phyloP scores from a whole-genome alignment of 2,888 invertebrate genomes.

The Ernsta delagoae region DNA sequence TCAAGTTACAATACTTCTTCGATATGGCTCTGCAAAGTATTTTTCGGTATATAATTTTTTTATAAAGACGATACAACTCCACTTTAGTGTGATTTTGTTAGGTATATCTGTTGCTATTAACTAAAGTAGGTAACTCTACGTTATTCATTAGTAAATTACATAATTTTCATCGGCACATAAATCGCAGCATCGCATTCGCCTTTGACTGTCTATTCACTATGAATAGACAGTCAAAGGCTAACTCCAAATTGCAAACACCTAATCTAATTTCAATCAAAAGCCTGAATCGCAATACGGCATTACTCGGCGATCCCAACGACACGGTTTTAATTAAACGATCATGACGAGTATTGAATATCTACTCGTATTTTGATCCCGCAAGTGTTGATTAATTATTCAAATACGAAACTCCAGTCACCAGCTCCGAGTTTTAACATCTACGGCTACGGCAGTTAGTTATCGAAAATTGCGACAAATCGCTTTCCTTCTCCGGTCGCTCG shows the following conservation, averaged over 20 bases:
- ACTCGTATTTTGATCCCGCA: constrained; percentile 38
- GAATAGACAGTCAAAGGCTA: constrained; percentile 5
- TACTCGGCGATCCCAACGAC: constrained; percentile 56
- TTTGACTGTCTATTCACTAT: too few relatives aligned
- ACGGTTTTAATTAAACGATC: constrained; percentile 60
- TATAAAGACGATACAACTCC: too few relatives aligned
- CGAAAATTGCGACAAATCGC: neutral
- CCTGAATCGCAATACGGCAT: constrained; percentile 53
- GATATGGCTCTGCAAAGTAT: constrained; percentile 9
- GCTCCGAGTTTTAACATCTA: constrained; percentile 7
- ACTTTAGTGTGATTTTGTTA: too few relatives aligned
- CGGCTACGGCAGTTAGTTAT: neutral
- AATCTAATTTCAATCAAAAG: constrained; percentile 28
- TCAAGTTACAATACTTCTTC: constrained; percentile 24
- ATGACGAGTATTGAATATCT: constrained; percentile 56
- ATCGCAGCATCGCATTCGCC: too few relatives aligned
- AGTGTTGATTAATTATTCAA: constrained; percentile 38
- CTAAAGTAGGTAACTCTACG: too few relatives aligned
- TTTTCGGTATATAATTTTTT: too few relatives aligned
- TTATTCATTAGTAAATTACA: too few relatives aligned
- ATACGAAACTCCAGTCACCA: constrained; percentile 24
- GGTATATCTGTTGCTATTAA: too few relatives aligned
- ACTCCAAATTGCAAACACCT: constrained; percentile 21
- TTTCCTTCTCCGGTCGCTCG: neutral
- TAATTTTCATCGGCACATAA: too few relatives aligned